These are phyloP conservation scores for Pseudococcus jackbeardsleyi DNA, from an alignment of 2,888 invertebrate species.

Conservation along the genomic window DNA sequence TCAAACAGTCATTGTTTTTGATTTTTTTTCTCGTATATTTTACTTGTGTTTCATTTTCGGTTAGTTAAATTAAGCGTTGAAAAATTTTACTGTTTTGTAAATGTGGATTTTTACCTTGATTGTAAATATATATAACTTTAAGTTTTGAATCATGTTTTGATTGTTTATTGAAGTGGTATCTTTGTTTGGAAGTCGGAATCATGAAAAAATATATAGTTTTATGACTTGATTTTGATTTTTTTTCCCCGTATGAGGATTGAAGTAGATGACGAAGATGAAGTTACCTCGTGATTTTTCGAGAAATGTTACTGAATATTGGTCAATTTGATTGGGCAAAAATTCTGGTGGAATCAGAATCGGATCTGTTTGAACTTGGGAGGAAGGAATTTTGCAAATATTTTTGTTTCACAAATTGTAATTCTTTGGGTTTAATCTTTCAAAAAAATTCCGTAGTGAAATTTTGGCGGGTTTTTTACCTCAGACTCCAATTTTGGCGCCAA, in stretches of 20 bases:
- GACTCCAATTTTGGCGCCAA: not conserved
- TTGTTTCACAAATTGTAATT: too few species aligned
- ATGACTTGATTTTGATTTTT: not conserved
- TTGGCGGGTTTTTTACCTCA: not conserved
- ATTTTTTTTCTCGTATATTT: conserved; percentile 42
- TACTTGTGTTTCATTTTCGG: conserved; percentile 53
- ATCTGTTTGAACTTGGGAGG: too few species aligned
- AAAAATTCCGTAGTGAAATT: not conserved
- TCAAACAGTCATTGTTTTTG: conserved; percentile 55
- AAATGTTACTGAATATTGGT: too few species aligned
- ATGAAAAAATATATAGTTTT: conserved; percentile 23
- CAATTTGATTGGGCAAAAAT: too few species aligned
- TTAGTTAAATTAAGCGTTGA: conserved; percentile 29
- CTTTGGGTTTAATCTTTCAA: too few species aligned
- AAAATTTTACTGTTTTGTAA: conserved; percentile 52
- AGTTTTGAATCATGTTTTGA: conserved; percentile 49
- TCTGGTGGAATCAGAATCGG: too few species aligned
- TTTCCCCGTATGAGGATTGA: not conserved
- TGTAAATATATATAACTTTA: conserved; percentile 47
- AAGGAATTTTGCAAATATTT: too few species aligned
- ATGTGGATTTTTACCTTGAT: conserved; percentile 26
- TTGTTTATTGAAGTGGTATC: conserved; percentile 24
- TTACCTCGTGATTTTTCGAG: not conserved
- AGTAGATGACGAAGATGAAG: not conserved
- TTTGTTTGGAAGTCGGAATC: conserved; percentile 15